Conservation (phyloP, 2,888 invertebrate genomes). For the Gymnosoma rotundatum region DNA sequence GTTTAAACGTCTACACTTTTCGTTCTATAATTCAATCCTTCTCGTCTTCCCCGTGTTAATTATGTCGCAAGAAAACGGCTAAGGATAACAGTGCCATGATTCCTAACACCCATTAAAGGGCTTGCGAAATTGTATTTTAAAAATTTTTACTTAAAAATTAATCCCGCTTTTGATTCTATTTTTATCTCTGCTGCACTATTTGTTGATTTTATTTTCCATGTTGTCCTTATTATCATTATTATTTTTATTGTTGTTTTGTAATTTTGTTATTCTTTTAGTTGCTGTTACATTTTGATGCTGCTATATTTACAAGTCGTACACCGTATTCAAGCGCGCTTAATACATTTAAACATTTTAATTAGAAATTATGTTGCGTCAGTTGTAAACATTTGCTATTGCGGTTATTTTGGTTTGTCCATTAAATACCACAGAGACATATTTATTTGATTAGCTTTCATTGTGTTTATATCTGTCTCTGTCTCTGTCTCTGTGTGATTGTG, state of each 20-base stretch:
- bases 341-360: slow-evolving; percentile 70
- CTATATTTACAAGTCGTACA: not conserved
- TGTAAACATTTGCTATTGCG: slow-evolving; percentile 71
- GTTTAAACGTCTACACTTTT: no score
- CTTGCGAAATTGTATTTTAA: no score
- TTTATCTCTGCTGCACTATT: slow-evolving; percentile 7
- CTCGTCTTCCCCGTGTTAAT: no score
- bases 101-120: no score
- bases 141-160: not conserved
- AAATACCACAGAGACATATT: slow-evolving; percentile 70
- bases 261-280: slow-evolving; percentile 21
- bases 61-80: no score
- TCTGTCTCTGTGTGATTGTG: not conserved
- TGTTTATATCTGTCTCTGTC: not conserved
- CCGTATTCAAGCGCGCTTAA: slow-evolving; percentile 61
- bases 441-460: slow-evolving; percentile 69
- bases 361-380: slow-evolving; percentile 71
- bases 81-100: no score
- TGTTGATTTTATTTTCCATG: slow-evolving; percentile 4
- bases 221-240: not conserved
- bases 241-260: not conserved
- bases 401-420: slow-evolving; percentile 70
- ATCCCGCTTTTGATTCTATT: not conserved
- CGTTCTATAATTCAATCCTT: no score
- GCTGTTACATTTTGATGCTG: not conserved